Conservation (phyloP, 2,113 vertebrate genomes). For the Trinectes maculatus region DNA sequence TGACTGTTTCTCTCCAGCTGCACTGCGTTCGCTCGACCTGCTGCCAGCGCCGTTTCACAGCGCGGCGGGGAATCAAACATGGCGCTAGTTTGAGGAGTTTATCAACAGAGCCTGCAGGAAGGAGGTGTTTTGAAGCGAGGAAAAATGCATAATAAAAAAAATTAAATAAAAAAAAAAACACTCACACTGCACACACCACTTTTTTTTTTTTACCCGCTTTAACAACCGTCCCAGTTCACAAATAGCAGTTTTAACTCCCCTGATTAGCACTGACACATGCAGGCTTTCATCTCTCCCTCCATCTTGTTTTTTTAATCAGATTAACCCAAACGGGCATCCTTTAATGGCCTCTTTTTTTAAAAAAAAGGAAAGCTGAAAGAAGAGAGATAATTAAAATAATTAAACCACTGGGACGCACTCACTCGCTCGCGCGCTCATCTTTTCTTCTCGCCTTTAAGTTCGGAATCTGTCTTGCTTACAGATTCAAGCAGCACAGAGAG, state of each 20-base stretch:
- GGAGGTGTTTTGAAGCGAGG: conserved; percentile 72
- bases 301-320: conserved; percentile 85
- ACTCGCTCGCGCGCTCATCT: conserved; percentile 62
- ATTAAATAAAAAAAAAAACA: conserved; percentile 54
- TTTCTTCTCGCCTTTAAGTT: conserved; percentile 83
- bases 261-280: conserved; percentile 85
- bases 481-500: conserved; percentile 74
- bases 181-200: conserved; percentile 58
- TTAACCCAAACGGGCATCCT: conserved; percentile 90
- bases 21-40: conserved; percentile 49
- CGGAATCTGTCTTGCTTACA: conserved; percentile 76
- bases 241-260: conserved; percentile 78
- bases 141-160: too few species aligned
- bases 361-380: conserved; percentile 87
- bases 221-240: conserved; percentile 82
- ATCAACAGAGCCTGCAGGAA: conserved; percentile 66
- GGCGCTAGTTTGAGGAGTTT: conserved; percentile 62
- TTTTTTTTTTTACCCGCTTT: conserved; percentile 78
- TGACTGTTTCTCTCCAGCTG: conserved; percentile 32
- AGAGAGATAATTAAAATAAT: conserved; percentile 93
- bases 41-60: conserved; percentile 52
- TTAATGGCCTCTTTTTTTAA: conserved; percentile 82
- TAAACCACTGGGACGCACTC: conserved; percentile 91
- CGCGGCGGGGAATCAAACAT: conserved; percentile 62
- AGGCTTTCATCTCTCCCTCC: conserved; percentile 88